These are phyloP conservation scores for Engraulis encrasicolus DNA, from an alignment of 2,113 vertebrate species.

Conservation along the genomic window DNA sequence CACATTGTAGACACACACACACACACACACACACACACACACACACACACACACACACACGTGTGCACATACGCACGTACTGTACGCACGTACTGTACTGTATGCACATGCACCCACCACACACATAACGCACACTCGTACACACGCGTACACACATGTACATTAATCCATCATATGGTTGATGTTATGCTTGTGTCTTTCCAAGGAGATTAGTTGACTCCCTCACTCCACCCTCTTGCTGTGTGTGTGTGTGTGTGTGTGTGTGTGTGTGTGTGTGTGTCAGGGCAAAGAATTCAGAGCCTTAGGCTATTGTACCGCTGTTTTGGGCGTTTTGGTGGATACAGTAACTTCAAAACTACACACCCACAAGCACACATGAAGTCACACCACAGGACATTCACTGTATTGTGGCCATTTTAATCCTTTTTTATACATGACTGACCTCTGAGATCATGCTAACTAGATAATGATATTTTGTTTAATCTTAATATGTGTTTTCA, in stretches of 20 bases:
- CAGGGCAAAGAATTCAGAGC: background rate
- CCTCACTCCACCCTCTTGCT: background rate
- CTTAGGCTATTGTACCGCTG: background rate
- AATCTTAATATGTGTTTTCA: too few species aligned
- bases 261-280: conserved; percentile 30
- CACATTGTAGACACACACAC: background rate
- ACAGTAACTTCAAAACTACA: background rate
- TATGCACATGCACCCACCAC: background rate
- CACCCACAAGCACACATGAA: background rate
- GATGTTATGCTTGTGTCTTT: background rate
- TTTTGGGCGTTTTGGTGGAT: background rate
- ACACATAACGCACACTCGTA: background rate
- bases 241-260: background rate
- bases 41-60: background rate
- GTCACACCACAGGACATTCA: too few species aligned
- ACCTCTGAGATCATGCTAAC: too few species aligned
- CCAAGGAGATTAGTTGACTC: background rate
- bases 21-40: conserved; percentile 2
- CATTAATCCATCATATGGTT: background rate
- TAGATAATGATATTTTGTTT: too few species aligned
- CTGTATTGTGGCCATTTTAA: too few species aligned
- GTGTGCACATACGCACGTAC: too few species aligned
- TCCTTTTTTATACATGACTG: too few species aligned
- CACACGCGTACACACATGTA: background rate
- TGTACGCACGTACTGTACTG: too few species aligned